Evolutionary conservation across 2,797 vertebrate species (phyloP).

Genomic region (Bufotes viridis): DNA sequence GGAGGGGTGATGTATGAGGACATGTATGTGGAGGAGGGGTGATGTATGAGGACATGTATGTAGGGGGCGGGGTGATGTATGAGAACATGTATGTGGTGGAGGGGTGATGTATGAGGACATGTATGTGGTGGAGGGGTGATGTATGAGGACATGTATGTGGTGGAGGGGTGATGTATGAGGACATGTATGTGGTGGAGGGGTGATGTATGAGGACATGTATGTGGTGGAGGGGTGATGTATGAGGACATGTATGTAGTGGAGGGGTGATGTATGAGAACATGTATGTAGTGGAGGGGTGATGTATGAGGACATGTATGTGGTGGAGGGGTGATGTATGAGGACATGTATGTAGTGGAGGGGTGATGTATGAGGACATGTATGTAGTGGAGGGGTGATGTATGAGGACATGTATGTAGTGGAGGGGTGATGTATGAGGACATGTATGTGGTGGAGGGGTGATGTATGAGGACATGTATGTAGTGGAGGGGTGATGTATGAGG

Average conservation of each 20-base stretch:
- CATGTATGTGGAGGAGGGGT: neutral
- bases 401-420: no score
- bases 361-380: no score
- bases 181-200: no score
- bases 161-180: no score
- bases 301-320: neutral
- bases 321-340: neutral
- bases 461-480: no score
- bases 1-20: neutral
- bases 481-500: neutral
- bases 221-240: neutral
- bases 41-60: neutral
- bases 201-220: no score
- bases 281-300: neutral
- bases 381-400: no score
- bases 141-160: no score
- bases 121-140: no score
- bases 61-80: neutral
- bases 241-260: neutral
- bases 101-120: no score
- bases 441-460: no score
- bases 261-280: neutral
- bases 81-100: neutral
- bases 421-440: neutral
- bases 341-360: neutral